Evolutionary conservation across 2,797 vertebrate genomes (phyloP).

Genomic region (Octomys mimax): DNA sequence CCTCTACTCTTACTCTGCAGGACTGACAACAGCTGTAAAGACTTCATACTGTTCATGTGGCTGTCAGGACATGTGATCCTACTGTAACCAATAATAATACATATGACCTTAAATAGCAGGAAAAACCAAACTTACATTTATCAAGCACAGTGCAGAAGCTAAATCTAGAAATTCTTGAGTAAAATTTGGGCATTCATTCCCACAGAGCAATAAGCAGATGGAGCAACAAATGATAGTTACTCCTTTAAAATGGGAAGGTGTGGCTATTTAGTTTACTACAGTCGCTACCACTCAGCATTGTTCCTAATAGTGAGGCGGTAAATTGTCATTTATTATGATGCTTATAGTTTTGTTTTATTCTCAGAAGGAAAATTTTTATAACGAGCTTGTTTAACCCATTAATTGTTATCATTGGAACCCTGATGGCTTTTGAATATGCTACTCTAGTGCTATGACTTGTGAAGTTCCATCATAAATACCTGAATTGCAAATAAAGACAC

Average conservation of each 20-base stretch:
- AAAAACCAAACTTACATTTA: background rate
- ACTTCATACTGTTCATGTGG: background rate
- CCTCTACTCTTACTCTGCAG: background rate
- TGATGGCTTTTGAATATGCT: background rate
- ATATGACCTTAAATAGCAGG: background rate
- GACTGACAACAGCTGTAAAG: background rate
- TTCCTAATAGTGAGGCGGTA: background rate
- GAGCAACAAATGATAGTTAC: background rate
- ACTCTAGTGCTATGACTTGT: background rate
- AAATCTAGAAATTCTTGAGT: background rate
- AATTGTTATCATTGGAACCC: background rate
- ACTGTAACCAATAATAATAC: background rate
- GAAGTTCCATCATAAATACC: background rate
- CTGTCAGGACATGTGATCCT: background rate
- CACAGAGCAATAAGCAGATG: background rate
- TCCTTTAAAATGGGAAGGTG: background rate
- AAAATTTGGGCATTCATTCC: background rate
- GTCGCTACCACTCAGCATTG: background rate
- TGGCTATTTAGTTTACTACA: background rate
- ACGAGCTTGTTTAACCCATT: background rate
- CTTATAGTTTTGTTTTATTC: background rate
- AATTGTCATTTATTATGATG: background rate
- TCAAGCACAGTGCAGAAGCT: background rate
- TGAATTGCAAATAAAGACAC: background rate
- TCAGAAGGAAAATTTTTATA: background rate